Evolutionary conservation across 2,888 invertebrate genomes (phyloP).

Genomic region (Yponomeuta malinellus): DNA sequence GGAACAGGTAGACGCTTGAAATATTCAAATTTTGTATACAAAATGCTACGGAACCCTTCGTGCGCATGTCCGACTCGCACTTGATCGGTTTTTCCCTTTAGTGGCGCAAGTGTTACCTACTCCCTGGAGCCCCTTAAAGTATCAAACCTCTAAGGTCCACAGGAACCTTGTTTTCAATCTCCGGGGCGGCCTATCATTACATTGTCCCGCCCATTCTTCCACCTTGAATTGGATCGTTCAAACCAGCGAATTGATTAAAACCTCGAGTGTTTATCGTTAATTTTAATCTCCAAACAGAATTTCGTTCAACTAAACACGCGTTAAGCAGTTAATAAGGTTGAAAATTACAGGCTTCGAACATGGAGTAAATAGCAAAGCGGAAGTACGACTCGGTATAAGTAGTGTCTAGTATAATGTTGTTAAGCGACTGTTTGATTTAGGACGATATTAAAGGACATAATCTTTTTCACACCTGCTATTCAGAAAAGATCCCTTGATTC

Average conservation of each 20-base stretch:
- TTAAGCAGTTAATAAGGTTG: background rate
- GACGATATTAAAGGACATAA: too few relatives aligned
- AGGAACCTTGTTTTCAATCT: background rate
- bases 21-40: too few relatives aligned
- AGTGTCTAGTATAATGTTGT: too few relatives aligned
- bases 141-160: background rate
- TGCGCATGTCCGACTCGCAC: too few relatives aligned
- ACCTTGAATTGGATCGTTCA: conserved; percentile 52
- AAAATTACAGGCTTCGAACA: conserved; percentile 7
- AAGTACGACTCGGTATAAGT: background rate
- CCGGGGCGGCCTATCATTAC: conserved; percentile 22
- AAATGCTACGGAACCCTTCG: too few relatives aligned
- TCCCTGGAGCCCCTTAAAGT: background rate
- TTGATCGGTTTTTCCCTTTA: too few relatives aligned
- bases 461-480: too few relatives aligned
- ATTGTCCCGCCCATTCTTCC: conserved; percentile 47
- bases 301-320: conserved; percentile 8
- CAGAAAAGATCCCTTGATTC: too few relatives aligned
- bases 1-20: too few relatives aligned
- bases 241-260: conserved; percentile 61
- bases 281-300: conserved; percentile 13
- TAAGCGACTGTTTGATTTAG: too few relatives aligned
- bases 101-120: too few relatives aligned
- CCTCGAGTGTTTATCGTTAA: conserved; percentile 59
- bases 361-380: background rate